Base-by-base conservation (phyloP, 2,797 vertebrate genomes). In the Mormyrops attenuatus region DNA sequence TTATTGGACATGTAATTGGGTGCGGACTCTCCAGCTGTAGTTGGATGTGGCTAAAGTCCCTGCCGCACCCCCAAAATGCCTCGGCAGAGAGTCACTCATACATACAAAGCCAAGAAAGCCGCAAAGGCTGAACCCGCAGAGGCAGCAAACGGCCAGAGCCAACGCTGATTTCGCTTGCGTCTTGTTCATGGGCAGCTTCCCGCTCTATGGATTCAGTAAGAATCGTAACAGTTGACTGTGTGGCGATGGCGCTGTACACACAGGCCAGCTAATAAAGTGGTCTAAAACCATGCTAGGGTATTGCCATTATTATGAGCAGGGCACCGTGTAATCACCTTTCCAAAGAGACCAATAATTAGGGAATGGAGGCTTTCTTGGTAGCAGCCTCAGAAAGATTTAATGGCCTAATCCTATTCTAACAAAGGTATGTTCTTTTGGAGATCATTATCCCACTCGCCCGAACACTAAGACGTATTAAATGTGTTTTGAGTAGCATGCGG, bases 381-480 rank as follows among this genome's bases (percentile, higher is more conserved):
- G 55, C 8, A 41, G 22, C 34, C 66, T 63, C 17, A 69, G 30
- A 88, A 80, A 77, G 44, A 88, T 88, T 87, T 86, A 87, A 77
- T 89, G 77, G 63, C 66, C 20, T 89, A 77, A 88, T 87, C 87
- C 85, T 50, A 63, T 34, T 73, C 84, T 88, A 89, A 87, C 47
- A 50, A 77, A 89, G 89, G 53, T 77, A 50, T 53, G 82, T 49
- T n/a, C 30, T 11, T 53, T 49, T 22, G 38, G 44, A 60, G 66
- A 82, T 90, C 91, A 94, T 94, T 95, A 96, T 95, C 80, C 90
- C 92, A 91, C 92, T 94, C 94, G 93, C 94, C 94, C 5, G 80
- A 95, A 96, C 95, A 95, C 96, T 95, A 94, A 92, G 94, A 94
- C 94, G 95, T 95, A 95, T 94, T 93, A 93, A 95, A 96, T 94